Conservation (phyloP, 2,113 vertebrate species). For the Scopus umbretta region DNA sequence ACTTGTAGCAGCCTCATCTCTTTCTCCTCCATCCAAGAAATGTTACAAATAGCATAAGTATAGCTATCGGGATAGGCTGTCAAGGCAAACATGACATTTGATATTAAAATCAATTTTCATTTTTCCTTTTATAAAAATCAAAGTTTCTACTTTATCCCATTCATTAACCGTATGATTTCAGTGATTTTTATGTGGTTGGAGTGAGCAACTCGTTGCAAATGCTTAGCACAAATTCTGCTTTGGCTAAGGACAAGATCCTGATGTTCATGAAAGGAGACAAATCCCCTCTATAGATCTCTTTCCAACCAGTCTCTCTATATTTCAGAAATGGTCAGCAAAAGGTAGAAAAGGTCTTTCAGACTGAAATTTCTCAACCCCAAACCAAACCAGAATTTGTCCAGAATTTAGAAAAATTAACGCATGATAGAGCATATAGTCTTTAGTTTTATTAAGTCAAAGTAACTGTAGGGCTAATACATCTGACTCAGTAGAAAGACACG, state of each 20-base stretch:
- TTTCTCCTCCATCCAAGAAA: not conserved
- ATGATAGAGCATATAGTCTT: not conserved
- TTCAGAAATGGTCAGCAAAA: not conserved
- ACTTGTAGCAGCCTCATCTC: not conserved
- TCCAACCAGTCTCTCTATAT: not conserved
- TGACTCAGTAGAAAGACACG: not conserved
- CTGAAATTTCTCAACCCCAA: not conserved
- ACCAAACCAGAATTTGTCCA: not conserved
- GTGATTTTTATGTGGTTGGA: not conserved
- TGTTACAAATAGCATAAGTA: rapidly evolving
- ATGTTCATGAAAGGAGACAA: not conserved
- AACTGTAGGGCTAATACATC: not conserved
- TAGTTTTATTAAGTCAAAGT: not conserved
- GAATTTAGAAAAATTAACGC: not conserved
- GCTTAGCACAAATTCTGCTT: not conserved
- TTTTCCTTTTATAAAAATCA: not conserved
- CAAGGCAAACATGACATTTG: not conserved
- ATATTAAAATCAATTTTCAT: not conserved
- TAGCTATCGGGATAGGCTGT: not conserved
- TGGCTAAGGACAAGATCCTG: not conserved
- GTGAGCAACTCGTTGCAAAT: not conserved
- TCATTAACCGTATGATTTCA: not conserved
- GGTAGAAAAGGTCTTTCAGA: not conserved
- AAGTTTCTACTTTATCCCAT: not conserved
- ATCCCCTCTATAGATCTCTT: not conserved